Evolutionary conservation across 1,140 invertebrate genomes (phyloP), one percentile per base, ranked within the genome.

Genomic region (Hesperophylax magnus): DNA sequence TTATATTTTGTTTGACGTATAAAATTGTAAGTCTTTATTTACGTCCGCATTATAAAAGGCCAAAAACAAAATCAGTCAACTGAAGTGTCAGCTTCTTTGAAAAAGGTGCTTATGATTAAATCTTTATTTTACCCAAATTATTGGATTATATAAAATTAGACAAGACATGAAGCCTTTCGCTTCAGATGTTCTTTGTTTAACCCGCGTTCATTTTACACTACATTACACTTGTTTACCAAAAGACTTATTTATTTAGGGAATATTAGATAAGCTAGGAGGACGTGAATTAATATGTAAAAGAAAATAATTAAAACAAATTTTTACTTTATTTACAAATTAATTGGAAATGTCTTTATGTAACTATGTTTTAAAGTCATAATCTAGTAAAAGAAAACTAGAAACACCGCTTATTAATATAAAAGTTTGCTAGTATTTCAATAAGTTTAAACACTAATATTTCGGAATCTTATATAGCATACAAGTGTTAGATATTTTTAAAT

Each of bases 111-210:
- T 81, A 72, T 84, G 82, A 81, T 81, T 67, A 81, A 84, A 81
- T 77, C 79, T 84, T 84, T 81, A 81, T 78, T 78, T 81, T 79
- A 81, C 79, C 82, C 54, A 76, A 84, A 79, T 84, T 79, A 84
- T 80, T 80, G 77, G 79, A 61, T 75, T 78, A 79, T 76, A 79
- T 58, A 76, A 76, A 76, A 76, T 47, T 76, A 58, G 18, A 76
- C 56, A 76, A 76, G 72, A 76, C 34, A 27, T 76, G 31, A 76
- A 60, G 39, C 72, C 56, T 76, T 76, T n/a, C 22, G 54, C n/a
- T 58, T 9, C 61, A 31, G n/a, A 47, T 11, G 14, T 60, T 60
- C 72, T 76, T 76, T 76, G 72, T 60, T 74, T 14, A 74, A 76
- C 15, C 39, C 7, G 27, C n/a, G 53, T 76, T 76, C 54, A 76